Percentiles rank a stretch among this genome's conserved stretches.
Evolutionary conservation across 2,797 vertebrate genomes (phyloP).

Genomic region (Natrix natrix): DNA sequence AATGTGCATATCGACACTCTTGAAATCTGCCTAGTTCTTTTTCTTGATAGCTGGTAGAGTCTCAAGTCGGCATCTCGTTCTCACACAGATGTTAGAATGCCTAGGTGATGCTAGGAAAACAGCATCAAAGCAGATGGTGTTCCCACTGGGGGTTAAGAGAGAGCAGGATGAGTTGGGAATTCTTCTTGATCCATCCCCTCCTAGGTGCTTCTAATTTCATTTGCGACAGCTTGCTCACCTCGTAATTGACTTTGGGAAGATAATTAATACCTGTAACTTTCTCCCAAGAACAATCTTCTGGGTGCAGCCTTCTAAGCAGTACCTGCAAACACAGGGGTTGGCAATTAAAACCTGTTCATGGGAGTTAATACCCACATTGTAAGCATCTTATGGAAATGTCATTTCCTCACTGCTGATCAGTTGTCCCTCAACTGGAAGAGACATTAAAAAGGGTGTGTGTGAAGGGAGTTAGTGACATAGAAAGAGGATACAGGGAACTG

Average conservation of each 20-base stretch:
- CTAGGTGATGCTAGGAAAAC: constrained; percentile 16
- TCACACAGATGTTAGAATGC: constrained; percentile 3
- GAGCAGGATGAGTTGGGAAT: neutral
- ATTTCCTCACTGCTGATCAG: constrained; percentile 18
- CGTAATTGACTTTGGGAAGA: constrained; percentile 48
- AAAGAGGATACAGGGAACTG: neutral
- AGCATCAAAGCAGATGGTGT: constrained; percentile 1
- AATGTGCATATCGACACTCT: rapidly evolving
- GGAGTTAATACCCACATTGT: constrained; percentile 22
- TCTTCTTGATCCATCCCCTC: constrained; percentile 8
- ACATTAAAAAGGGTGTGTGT: neutral
- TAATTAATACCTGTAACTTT: constrained; percentile 39
- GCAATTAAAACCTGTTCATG: constrained; percentile 38
- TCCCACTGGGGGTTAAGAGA: constrained; percentile 10
- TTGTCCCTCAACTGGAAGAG: constrained; percentile 32
- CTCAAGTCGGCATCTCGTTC: neutral
- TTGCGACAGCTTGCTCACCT: constrained; percentile 41
- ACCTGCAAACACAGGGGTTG: constrained; percentile 37
- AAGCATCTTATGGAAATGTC: neutral
- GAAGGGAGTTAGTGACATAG: neutral
- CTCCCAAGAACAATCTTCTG: neutral
- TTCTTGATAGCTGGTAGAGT: neutral
- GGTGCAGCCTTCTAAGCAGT: constrained; percentile 21
- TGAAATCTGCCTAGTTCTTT: constrained; percentile 13
- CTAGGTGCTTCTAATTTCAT: constrained; percentile 26